These are phyloP conservation scores for Sycophila texana DNA, from an alignment of 2,888 invertebrate species.

Conservation along the genomic window DNA sequence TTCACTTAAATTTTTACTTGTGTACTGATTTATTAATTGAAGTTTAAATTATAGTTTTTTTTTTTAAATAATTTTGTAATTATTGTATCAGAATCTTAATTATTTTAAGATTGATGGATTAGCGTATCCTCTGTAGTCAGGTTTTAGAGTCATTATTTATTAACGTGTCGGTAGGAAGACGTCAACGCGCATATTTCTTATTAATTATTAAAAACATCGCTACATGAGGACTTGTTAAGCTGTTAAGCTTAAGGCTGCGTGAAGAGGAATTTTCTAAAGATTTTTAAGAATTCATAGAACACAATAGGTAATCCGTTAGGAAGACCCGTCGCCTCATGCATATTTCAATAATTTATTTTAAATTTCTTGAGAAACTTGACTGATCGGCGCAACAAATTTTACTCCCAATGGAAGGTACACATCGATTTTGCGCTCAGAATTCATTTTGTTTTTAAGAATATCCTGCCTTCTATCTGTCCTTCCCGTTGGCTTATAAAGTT, in stretches of 20 bases:
- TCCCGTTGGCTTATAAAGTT: slow-evolving; percentile 32
- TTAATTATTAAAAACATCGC: too few species aligned
- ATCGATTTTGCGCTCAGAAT: not conserved
- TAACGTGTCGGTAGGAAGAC: too few species aligned
- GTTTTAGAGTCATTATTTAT: too few species aligned
- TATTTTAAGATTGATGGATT: too few species aligned
- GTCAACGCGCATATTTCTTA: too few species aligned
- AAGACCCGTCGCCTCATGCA: slow-evolving; percentile 11
- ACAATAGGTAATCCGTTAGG: not conserved
- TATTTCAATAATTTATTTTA: slow-evolving; percentile 46
- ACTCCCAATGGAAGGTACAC: not conserved
- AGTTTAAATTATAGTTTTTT: too few species aligned
- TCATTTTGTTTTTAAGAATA: slow-evolving; percentile 49
- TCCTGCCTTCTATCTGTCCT: slow-evolving; percentile 8
- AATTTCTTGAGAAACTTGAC: slow-evolving; percentile 30
- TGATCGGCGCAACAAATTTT: slow-evolving; percentile 40
- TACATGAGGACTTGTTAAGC: too few species aligned
- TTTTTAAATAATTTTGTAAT: too few species aligned
- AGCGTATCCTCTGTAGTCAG: too few species aligned
- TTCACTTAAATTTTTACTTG: too few species aligned
- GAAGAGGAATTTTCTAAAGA: slow-evolving; percentile 12
- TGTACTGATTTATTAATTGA: too few species aligned
- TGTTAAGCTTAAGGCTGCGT: not conserved
- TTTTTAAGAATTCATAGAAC: slow-evolving; percentile 33
- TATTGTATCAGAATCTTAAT: too few species aligned